Base-by-base conservation (phyloP, 2,888 invertebrate species). In the Lasioglossum vierecki region DNA sequence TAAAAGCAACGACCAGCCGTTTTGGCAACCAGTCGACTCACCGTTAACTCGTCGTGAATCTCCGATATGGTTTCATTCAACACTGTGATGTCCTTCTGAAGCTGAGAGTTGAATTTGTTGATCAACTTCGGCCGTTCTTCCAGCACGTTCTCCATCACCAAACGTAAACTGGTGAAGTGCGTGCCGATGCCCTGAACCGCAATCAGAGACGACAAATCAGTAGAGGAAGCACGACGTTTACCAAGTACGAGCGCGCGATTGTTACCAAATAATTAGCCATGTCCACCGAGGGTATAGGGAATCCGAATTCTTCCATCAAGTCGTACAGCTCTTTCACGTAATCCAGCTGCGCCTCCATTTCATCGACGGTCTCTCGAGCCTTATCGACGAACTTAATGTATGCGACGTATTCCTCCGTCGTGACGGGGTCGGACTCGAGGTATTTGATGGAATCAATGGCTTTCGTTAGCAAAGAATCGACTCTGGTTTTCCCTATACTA, bases 271-370 rank as follows among this genome's bases (percentile, higher is more conserved):
- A 97, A 85, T 96, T 96, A 8, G 96, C 95, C 95, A 96, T 96
- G 88, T 98, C 98, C 77, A 98, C 97, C 0, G 97, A 96, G 1
- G 97, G 96, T 76, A 97, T 96, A 0, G 96, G 96, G 81, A 98
- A 97, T 44, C 96, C 95, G 93, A 97, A 98, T 92, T 98, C 97
- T 82, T 98, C 98, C 95, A 98, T 97, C 6, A 98, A 96, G 88
- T 98, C 97, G 93, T 98, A 98, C 82, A 98, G 95, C 92, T 98
- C 98, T 89, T 98, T 97, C 9, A 98, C 96, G 93, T 98, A 97
- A 93, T 98, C 98, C 8, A 98, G 95, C 49, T 97, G 96, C 72
- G 96, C 95, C 93, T 98, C 98, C 92, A 99, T 96, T 41, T 95
- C 95, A 41, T 97, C 97, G 78, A 98, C 96, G 92, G 97, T 96